These are phyloP conservation scores for Thunnus thynnus DNA, from an alignment of 2,113 vertebrate genomes.

Conservation along the genomic window DNA sequence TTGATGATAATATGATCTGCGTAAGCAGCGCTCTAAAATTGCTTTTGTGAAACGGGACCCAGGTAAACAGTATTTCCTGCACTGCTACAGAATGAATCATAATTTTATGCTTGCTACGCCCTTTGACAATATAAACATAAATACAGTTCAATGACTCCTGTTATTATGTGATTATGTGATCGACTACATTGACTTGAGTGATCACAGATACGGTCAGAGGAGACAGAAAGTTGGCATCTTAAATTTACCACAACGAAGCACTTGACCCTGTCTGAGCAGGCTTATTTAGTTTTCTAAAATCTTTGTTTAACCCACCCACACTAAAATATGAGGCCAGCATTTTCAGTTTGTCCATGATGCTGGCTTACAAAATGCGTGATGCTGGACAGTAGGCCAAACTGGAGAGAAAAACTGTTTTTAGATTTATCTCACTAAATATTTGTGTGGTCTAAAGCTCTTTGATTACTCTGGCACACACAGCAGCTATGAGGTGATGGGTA, in stretches of 20 bases:
- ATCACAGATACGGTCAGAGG: neutral
- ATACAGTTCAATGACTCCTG: neutral
- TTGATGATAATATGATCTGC: no score
- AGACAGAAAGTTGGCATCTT: neutral
- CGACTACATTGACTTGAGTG: neutral
- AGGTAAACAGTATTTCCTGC: no score
- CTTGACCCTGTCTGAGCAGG: neutral
- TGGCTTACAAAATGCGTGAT: no score
- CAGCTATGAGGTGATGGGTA: neutral
- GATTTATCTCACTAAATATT: no score
- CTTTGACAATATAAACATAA: constrained; percentile 2
- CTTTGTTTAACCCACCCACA: no score
- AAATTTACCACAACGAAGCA: neutral
- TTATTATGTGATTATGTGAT: neutral
- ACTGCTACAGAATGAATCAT: no score
- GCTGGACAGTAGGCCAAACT: neutral
- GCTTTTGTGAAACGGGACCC: no score
- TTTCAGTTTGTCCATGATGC: no score
- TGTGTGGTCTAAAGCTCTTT: neutral
- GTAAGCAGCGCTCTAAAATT: no score
- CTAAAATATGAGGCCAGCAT: no score
- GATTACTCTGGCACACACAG: constrained; percentile 7
- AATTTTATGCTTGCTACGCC: neutral
- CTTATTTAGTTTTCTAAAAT: neutral
- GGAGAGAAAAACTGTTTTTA: neutral